phyloP scores from a whole-genome alignment of 1,140 invertebrate genomes.

The Tachypleus tridentatus region DNA sequence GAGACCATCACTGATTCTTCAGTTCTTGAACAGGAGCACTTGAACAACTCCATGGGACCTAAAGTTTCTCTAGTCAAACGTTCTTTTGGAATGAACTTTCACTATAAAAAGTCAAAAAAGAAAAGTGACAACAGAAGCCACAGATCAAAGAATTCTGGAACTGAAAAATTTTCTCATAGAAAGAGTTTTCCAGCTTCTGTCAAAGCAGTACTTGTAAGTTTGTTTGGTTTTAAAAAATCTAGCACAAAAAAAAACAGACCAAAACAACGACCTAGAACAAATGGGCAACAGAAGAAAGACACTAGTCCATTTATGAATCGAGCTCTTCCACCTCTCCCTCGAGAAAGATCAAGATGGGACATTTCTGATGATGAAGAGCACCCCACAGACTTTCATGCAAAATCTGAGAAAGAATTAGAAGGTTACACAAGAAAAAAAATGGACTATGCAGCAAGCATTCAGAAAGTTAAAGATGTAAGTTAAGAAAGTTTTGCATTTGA shows the following conservation, averaged over 20 bases:
- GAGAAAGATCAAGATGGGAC: conserved; percentile 25
- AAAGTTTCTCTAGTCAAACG: conserved; percentile 5
- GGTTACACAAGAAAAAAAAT: conserved; percentile 18
- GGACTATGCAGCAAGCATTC: conserved; percentile 81
- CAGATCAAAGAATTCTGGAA: neutral
- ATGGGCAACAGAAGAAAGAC: neutral
- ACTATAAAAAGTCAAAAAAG: conserved; percentile 20
- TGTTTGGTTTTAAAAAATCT: conserved; percentile 18
- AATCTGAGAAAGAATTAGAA: conserved; percentile 2
- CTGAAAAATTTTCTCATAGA: conserved; percentile 12
- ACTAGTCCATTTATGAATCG: conserved; percentile 44
- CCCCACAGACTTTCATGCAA: neutral
- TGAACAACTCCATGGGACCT: conserved; percentile 26
- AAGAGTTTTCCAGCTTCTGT: conserved; percentile 23
- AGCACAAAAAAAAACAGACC: neutral
- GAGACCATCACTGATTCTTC: conserved; percentile 50
- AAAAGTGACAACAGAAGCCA: neutral
- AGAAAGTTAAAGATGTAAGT: conserved; percentile 86
- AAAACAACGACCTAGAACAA: conserved; percentile 20
- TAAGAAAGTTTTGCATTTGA: conserved; percentile 11
- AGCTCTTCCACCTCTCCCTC: conserved; percentile 65
- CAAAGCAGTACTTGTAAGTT: conserved; percentile 21
- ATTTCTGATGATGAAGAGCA: conserved; percentile 24
- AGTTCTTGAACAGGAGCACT: conserved; percentile 37
- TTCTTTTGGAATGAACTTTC: conserved; percentile 8